Evolutionary conservation across 1,140 invertebrate species (phyloP), one percentile per base, ranked within the genome.

Genomic region (Sycophaga agraensis): DNA sequence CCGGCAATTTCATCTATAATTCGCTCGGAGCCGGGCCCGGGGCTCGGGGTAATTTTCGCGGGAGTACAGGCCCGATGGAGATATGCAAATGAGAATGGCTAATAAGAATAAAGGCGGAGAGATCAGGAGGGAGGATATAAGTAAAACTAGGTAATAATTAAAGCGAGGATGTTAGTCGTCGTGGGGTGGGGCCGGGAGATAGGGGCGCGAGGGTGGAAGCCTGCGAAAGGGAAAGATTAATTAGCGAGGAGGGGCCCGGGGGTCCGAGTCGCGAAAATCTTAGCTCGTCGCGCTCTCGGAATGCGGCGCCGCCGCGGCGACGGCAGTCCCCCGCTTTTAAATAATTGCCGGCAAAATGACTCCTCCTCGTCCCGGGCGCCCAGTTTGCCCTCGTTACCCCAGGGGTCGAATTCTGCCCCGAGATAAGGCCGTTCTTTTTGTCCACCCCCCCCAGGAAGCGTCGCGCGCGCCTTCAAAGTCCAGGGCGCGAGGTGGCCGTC

Each of bases 311-410:
- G 31, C 34, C 39, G 37, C 53, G 34, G 17, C 39, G 40, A 43
- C 31, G 26, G 19, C 39, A 55, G 34, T 42, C 22, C 53, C 22
- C n/a, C n/a, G n/a, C n/a, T n/a, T n/a, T 56, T 56, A 45, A 56
- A 45, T 56, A 56, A 56, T 56, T 19, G 53, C 34, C 42, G 53
- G n/a, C 53, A 16, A 56, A 56, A 56, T 56, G 43, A 45, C 40
- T 35, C 19, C 40, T 34, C 42, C 12, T 53, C n/a, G n/a, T 40
- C 31, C 17, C 7, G n/a, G 45, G 45, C 45, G 22, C 45, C 19
- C 42, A n/a, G n/a, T 43, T 46, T 28, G 45, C 8, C 22, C 45
- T 46, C 31, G 31, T 34, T 34, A n/a, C n/a, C n/a, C n/a, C n/a
- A n/a, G n/a, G n/a, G n/a, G n/a, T n/a, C n/a, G n/a, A n/a, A n/a